These are phyloP conservation scores for Carposina sasakii DNA, from an alignment of 1,140 invertebrate genomes.

Conservation along the genomic window DNA sequence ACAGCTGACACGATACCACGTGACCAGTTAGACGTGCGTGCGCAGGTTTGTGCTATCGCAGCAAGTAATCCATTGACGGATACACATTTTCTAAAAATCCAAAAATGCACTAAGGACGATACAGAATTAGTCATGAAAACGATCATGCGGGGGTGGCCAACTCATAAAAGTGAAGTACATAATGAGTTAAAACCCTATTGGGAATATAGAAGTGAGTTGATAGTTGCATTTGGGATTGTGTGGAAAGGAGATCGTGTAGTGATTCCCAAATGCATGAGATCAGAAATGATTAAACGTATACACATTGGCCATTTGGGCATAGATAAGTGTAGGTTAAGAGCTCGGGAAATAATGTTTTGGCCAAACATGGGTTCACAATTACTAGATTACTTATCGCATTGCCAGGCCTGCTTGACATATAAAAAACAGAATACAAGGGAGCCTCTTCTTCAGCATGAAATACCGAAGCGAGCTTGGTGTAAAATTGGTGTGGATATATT, in stretches of 20 bases:
- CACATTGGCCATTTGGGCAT: slow-evolving; percentile 5
- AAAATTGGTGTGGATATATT: slow-evolving; percentile 31
- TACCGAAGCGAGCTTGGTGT: slow-evolving; percentile 18
- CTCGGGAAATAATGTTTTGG: slow-evolving; percentile 9
- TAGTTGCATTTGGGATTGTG: slow-evolving; percentile 32
- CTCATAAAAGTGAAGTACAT: not conserved
- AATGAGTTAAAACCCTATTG: slow-evolving; percentile 6
- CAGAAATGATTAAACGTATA: slow-evolving; percentile 31
- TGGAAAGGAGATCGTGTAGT: slow-evolving; percentile 23
- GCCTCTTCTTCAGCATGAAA: slow-evolving; percentile 35
- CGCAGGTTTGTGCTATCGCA: not conserved
- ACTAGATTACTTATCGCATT: slow-evolving; percentile 10
- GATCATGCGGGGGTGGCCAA: slow-evolving; percentile 8
- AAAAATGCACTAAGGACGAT: not conserved
- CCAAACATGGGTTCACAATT: slow-evolving; percentile 12
- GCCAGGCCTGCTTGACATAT: slow-evolving; percentile 10
- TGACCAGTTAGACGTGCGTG: not conserved
- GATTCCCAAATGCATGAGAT: slow-evolving; percentile 26
- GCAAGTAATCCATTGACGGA: not conserved
- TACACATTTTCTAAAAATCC: not conserved
- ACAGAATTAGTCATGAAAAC: slow-evolving; percentile 10
- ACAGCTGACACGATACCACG: not conserved
- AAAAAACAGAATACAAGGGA: slow-evolving; percentile 30
- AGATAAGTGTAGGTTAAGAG: slow-evolving; percentile 9
- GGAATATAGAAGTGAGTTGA: slow-evolving; percentile 23